These are phyloP conservation scores for Sicus ferrugineus DNA, from an alignment of 2,888 invertebrate genomes.

Conservation along the genomic window DNA sequence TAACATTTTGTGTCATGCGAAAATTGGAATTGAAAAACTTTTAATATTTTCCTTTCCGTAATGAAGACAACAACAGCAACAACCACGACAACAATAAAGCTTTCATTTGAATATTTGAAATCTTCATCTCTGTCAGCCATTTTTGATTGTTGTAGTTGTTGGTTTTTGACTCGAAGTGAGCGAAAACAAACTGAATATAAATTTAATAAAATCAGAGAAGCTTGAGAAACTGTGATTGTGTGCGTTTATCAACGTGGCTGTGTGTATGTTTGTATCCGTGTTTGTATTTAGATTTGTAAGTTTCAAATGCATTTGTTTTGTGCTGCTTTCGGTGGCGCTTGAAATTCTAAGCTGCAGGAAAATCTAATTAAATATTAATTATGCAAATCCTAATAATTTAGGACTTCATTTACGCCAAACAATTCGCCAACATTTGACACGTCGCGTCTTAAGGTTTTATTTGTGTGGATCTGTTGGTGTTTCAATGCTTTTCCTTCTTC, in stretches of 20 bases:
- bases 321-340: background rate
- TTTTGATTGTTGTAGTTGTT: background rate
- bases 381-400: slow-evolving; percentile 28
- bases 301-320: background rate
- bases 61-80: background rate
- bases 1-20: background rate
- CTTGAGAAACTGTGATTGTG: background rate
- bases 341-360: slow-evolving; percentile 5
- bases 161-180: background rate
- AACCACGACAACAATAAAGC: background rate
- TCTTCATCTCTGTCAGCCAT: background rate
- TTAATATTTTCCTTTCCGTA: background rate
- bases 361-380: slow-evolving; percentile 32
- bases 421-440: background rate
- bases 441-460: too few relatives aligned
- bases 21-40: slow-evolving; percentile 8
- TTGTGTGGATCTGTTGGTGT: background rate
- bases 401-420: slow-evolving; percentile 22
- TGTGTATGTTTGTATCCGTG: background rate
- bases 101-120: background rate
- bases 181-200: slow-evolving; percentile 9
- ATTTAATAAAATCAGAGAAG: slow-evolving; percentile 8
- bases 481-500: too few relatives aligned
- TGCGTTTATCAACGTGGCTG: background rate
- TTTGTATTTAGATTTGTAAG: too few relatives aligned